Base-by-base conservation (phyloP, 2,888 invertebrate genomes). In the Pachydiplax longipennis region DNA sequence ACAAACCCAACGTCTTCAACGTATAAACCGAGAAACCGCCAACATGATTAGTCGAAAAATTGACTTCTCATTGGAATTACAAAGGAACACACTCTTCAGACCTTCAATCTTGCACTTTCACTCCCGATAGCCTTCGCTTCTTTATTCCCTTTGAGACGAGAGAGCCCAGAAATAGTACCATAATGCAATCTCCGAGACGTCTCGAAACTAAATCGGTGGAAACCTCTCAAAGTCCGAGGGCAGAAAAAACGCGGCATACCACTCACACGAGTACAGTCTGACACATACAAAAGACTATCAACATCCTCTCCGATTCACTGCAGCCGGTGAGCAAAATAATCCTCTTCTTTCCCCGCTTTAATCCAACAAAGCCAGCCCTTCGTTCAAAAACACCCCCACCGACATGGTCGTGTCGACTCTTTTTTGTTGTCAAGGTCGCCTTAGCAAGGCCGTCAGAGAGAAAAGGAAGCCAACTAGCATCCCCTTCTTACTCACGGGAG, bases 371-470 rank as follows among this genome's bases (percentile, higher is more conserved):
- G 73, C 25, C 73, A 73, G 25, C 8, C 37, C 80, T 80, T 31
- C 80, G 35, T 58, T 15, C 58, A 31, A 48, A 53, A 22, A 25
- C 73, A 73, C 25, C 73, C 31, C 73, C 25, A 73, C 73, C 73
- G 31, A 25, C 73, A 73, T 31, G 31, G 13, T 6, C 73, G 53
- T 53, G 58, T 58, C 58, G 31, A 83, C 48, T 83, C 83, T 53
- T 83, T 83, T 83, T 83, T 58, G 83, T 58, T 44, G 83, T 35
- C 83, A 83, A 83, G 83, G 83, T 83, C 83, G 83, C 8, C 35
- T 2, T 15, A 53, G 83, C 83, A 83, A 83, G 83, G 83, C 53
- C 83, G 83, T 58, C 31, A 8, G 83, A 73, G 73, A 73, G 65
- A 65, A 25, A 65, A 65, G 73, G 73, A 73, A 73, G 73, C 73